phyloP scores from a whole-genome alignment of 2,113 vertebrate species.

The Alligator mississippiensis region DNA sequence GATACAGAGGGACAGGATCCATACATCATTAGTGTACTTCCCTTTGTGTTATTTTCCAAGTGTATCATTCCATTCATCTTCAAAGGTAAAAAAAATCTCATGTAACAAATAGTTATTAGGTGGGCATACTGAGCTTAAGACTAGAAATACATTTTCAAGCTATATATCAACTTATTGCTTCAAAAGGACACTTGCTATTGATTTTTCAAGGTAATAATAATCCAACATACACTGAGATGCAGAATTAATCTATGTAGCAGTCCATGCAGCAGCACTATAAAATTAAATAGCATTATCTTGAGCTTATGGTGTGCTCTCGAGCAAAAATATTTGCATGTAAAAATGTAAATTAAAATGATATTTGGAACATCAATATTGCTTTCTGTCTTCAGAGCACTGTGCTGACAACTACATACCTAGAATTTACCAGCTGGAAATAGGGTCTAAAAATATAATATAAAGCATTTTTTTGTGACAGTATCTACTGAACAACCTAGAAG shows the following conservation, averaged over 20 bases:
- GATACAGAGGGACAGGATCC: not conserved
- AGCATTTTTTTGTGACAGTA: constrained; percentile 21
- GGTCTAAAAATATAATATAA: not conserved
- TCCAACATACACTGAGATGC: not conserved
- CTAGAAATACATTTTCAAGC: constrained; percentile 3
- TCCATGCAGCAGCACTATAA: not conserved
- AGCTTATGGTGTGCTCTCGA: not conserved
- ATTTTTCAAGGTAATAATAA: constrained; percentile 6
- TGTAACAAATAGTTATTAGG: not conserved
- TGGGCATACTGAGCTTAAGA: not conserved
- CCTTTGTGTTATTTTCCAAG: not conserved
- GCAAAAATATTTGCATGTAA: not conserved
- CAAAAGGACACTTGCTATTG: not conserved
- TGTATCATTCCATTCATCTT: not conserved
- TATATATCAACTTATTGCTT: not conserved
- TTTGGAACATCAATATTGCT: not conserved
- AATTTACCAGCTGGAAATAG: not conserved
- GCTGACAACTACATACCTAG: not conserved
- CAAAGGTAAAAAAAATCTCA: not conserved
- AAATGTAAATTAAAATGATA: not conserved
- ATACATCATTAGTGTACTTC: not conserved
- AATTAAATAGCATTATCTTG: not conserved
- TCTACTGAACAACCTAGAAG: not conserved
- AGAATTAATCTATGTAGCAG: not conserved
- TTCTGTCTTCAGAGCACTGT: not conserved